Percentiles rank a stretch among this genome's conserved stretches.
phyloP scores from a whole-genome alignment of 2,888 invertebrate genomes.

The Adelognathus sp. region DNA sequence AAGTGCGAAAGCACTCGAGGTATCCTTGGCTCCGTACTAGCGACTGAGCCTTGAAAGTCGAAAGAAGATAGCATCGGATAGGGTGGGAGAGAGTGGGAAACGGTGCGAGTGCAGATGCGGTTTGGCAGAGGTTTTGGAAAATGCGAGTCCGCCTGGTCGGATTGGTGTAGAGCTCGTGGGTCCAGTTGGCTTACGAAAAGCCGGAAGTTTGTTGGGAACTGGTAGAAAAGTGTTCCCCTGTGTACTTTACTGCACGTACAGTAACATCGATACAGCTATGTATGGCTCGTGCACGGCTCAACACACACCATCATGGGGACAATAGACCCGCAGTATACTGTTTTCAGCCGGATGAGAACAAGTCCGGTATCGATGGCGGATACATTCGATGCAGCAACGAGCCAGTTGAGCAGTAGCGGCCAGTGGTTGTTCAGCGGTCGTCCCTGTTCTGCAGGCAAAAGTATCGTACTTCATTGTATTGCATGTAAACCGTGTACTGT shows the following conservation, averaged over 20 bases:
- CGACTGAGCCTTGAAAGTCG: slow-evolving; percentile 36
- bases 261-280: slow-evolving; percentile 1
- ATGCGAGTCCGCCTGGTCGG: slow-evolving; percentile 1
- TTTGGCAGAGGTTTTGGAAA: slow-evolving; percentile 3
- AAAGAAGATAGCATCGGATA: slow-evolving; percentile 17
- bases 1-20: slow-evolving; percentile 43
- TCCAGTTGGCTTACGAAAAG: slow-evolving; percentile 38
- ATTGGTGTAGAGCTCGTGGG: slow-evolving; percentile 20
- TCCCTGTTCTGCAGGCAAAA: slow-evolving; percentile 9
- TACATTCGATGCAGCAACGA: slow-evolving; percentile 15
- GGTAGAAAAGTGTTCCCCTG: slow-evolving; percentile 32
- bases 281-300: not conserved
- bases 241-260: slow-evolving; percentile 15
- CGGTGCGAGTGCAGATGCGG: slow-evolving; percentile 1
- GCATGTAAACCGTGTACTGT: not conserved
- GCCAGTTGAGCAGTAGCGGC: slow-evolving; percentile 7
- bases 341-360: slow-evolving; percentile 10
- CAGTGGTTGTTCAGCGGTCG: slow-evolving; percentile 14
- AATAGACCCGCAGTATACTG: not conserved
- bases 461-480: not conserved
- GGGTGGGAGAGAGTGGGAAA: not conserved
- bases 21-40: slow-evolving; percentile 13
- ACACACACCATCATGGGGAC: not conserved
- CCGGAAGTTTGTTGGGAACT: slow-evolving; percentile 52
- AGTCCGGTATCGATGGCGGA: slow-evolving; percentile 38